phyloP scores from a whole-genome alignment of 2,888 invertebrate species.

The Agrotis exclamationis region DNA sequence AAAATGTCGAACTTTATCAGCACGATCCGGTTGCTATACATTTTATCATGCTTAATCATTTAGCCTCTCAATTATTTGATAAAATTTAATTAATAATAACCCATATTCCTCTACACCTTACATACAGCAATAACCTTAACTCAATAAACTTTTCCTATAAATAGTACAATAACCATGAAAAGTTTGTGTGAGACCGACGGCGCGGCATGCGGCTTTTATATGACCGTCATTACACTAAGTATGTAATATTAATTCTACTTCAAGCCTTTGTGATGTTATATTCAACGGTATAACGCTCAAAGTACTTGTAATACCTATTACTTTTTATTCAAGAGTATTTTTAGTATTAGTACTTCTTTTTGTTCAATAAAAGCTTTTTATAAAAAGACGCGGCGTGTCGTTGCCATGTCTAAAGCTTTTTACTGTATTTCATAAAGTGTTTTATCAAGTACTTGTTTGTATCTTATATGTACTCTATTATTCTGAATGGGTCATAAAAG shows the following conservation, averaged over 20 bases:
- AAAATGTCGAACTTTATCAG: too few relatives aligned
- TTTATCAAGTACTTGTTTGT: background rate
- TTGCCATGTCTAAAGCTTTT: constrained; percentile 12
- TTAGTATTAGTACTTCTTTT: constrained; percentile 9
- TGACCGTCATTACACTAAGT: constrained; percentile 47
- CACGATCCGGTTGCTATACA: too few relatives aligned
- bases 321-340: background rate
- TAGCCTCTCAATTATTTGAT: too few relatives aligned
- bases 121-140: constrained; percentile 34
- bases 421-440: background rate
- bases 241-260: constrained; percentile 49
- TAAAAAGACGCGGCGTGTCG: background rate
- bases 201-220: constrained; percentile 41
- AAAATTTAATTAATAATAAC: constrained; percentile 10
- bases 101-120: constrained; percentile 2
- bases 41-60: too few relatives aligned
- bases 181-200: constrained; percentile 42
- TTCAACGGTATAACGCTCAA: constrained; percentile 24
- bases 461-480: background rate
- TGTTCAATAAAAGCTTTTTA: constrained; percentile 14
- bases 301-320: constrained; percentile 4
- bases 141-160: constrained; percentile 53
- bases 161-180: constrained; percentile 55
- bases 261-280: constrained; percentile 32
- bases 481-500: background rate